Evolutionary conservation across 2,888 invertebrate genomes (phyloP), one percentile per base, ranked within the genome.

Genomic region (Platycheirus albimanus): DNA sequence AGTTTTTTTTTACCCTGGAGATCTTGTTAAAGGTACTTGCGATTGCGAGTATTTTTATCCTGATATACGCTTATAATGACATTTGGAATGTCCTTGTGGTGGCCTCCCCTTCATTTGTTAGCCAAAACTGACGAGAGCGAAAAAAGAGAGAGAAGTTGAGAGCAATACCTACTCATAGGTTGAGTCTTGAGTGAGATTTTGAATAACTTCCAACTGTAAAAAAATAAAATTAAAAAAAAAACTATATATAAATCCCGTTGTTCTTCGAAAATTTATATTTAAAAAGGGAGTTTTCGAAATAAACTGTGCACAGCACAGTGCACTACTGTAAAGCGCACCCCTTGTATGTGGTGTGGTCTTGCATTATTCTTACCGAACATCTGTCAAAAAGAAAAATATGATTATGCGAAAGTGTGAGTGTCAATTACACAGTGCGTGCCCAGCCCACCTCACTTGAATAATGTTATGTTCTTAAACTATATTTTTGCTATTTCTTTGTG

Each of bases 1-100:
- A 41, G 24, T 63, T 75, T n/a, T 52, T 63, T 38, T 54, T 28
- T 56, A 52, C 58, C 58, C 75, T 81, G 24, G 76, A 79, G 67
- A 72, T 66, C 49, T 67, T 72, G 51, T 56, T 56, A 13, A 24
- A 56, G 33, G 33, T 56, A 54, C 47, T 33, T 54, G 64, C 8
- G 64, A 15, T 30, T 54, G 64, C 8, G 64, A 15, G 24, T 81
- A 77, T 77, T 81, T 81, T 56, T 77, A 75, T 70, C 76, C 81
- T 74, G 71, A 67, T 33, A 33, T 63, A 63, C 61, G 61, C 63
- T 71, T 81, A 67, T 66, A 81, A 54, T 71, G 47, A 61, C 58
- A 49, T 72, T 83, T 72, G 78, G 78, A 83, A 83, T 83, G 83
- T 83, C 83, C 83, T 83, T 78, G 78, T 83, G 83, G 83, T 83